phyloP scores from a whole-genome alignment of 23 tunicate genomes.

The Botrylloides violaceus region DNA sequence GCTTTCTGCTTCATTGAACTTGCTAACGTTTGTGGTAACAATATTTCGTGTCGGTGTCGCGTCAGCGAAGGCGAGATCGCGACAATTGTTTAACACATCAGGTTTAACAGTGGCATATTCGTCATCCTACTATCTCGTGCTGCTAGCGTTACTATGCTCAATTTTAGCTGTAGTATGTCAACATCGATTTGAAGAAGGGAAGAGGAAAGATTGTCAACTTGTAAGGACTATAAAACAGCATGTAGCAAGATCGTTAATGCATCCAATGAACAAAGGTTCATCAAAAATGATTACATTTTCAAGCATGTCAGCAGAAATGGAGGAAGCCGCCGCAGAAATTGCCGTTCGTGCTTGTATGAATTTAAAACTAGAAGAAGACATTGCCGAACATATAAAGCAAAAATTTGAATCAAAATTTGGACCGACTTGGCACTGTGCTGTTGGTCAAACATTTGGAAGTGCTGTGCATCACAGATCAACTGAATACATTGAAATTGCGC shows the following conservation, averaged over 20 bases:
- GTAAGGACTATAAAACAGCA: slow-evolving; percentile 84
- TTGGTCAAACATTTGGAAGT: slow-evolving; percentile 81
- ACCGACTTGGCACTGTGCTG: slow-evolving; percentile 94
- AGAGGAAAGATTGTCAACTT: background rate
- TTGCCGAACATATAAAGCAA: slow-evolving; percentile 84
- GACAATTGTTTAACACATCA: slow-evolving; percentile 29
- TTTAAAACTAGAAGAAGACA: slow-evolving; percentile 74
- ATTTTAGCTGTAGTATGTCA: slow-evolving; percentile 16
- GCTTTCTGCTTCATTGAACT: slow-evolving; percentile 26
- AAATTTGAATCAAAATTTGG: slow-evolving; percentile 67
- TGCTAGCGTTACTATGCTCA: slow-evolving; percentile 15
- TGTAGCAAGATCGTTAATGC: slow-evolving; percentile 79
- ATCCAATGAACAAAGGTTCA: slow-evolving; percentile 70
- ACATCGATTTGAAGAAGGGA: background rate
- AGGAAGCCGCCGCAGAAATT: slow-evolving; percentile 84
- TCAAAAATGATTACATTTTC: slow-evolving; percentile 94
- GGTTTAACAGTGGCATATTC: slow-evolving; percentile 42
- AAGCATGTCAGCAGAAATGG: slow-evolving; percentile 74
- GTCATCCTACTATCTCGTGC: slow-evolving; percentile 34
- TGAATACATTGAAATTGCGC: slow-evolving; percentile 84
- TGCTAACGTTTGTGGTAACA: slow-evolving; percentile 52
- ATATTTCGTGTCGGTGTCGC: slow-evolving; percentile 57
- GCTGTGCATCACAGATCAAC: slow-evolving; percentile 76
- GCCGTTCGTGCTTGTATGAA: slow-evolving; percentile 71
- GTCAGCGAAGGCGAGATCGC: slow-evolving; percentile 22